Evolutionary conservation across 2,888 invertebrate genomes (phyloP), one percentile per base, ranked within the genome.

Genomic region (Onthophagus sagittarius): DNA sequence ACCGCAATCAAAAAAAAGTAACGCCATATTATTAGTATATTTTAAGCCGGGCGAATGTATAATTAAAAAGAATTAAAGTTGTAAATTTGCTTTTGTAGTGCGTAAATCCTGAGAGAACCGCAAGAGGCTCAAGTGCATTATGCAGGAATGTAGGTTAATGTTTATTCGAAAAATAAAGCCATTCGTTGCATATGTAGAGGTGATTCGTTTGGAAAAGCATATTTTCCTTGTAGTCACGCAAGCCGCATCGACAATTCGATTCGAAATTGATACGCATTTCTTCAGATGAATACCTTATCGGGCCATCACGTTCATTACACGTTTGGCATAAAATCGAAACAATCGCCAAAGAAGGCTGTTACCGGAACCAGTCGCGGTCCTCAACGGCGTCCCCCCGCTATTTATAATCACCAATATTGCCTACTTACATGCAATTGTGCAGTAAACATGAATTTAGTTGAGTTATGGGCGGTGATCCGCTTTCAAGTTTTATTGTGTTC

Each of bases 391-490:
- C 67, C 67, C 32, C 74, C 78, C 76, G 76, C 79, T 78, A 80
- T 79, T 76, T 77, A 77, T 77, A 80, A 80, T 79, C 78, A 70
- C 71, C 75, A 78, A 79, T 81, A 82, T 79, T 80, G 79, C 80
- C 78, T 75, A 80, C 80, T 81, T 81, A 81, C 82, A 82, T 81
- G 82, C 82, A 80, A 82, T 81, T 80, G 80, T 79, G 81, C 80
- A 81, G 81, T 82, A 81, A 81, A 82, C 81, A 81, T 81, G 81
- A 81, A 80, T 80, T 80, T 77, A 77, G 75, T 76, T 81, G 81
- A 82, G 77, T 80, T 81, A 81, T 81, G 80, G 79, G 77, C 79
- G 76, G 78, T 77, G 77, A 79, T 78, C 78, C 77, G 75, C 78
- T 80, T 78, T 79, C 78, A 75, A 78, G 78, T 79, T 79, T 79